Percentiles rank a stretch among this genome's conserved stretches.
Conservation (phyloP, 2,113 vertebrate species). For the Peromyscus leucopus region DNA sequence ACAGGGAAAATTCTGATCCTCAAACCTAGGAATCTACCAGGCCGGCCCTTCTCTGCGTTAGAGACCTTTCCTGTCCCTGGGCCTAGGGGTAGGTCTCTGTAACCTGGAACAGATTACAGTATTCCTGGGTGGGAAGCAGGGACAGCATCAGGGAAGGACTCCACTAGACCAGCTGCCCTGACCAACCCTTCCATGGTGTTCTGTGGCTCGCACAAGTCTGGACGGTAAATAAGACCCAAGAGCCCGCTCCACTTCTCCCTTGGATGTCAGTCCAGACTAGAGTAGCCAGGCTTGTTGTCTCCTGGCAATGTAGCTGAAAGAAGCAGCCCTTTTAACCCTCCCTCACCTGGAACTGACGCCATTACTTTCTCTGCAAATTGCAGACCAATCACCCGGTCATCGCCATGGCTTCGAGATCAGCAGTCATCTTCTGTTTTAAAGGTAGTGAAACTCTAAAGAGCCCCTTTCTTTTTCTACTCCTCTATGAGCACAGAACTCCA, state of each 20-base stretch:
- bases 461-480: not conserved
- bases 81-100: not conserved
- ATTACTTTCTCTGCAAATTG: not conserved
- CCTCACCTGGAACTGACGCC: rapidly evolving
- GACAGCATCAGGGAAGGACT: not conserved
- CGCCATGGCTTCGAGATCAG: not conserved
- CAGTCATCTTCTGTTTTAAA: not conserved
- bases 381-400: not conserved
- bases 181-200: not conserved
- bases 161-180: not conserved
- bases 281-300: not conserved
- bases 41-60: not conserved
- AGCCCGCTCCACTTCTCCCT: not conserved
- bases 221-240: not conserved
- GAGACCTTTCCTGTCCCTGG: not conserved
- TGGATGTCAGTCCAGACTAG: not conserved
- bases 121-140: not conserved
- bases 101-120: not conserved
- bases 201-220: not conserved
- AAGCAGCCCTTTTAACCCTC: not conserved
- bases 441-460: not conserved
- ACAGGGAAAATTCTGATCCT: not conserved
- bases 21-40: not conserved
- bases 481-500: not conserved
- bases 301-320: not conserved